Evolutionary conservation across 2,888 invertebrate genomes (phyloP).

Genomic region (Apocheima hispidaria): DNA sequence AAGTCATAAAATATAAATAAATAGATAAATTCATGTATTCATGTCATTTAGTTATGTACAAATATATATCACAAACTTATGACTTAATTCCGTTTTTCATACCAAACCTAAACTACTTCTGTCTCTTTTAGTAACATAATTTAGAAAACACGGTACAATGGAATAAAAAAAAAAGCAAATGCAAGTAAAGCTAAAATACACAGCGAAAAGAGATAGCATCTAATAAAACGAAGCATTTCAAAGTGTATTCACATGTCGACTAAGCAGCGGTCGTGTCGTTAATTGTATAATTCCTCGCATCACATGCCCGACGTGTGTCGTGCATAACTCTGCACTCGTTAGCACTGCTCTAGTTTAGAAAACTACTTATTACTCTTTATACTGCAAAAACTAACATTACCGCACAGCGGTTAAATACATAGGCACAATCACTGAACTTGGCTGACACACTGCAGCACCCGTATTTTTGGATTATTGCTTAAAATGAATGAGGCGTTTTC

Average conservation of each 20-base stretch:
- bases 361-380: conserved; percentile 28
- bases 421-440: background rate
- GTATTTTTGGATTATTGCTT: background rate
- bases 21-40: too few relatives aligned
- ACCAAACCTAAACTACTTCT: too few relatives aligned
- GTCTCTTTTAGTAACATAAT: too few relatives aligned
- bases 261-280: conserved; percentile 38
- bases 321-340: conserved; percentile 46
- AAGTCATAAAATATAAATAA: too few relatives aligned
- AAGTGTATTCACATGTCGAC: conserved; percentile 20
- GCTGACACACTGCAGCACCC: background rate
- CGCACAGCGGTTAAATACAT: background rate
- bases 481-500: background rate
- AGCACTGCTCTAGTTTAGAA: conserved; percentile 36
- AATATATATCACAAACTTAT: too few relatives aligned
- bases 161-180: background rate
- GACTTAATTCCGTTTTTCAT: too few relatives aligned
- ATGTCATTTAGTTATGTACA: too few relatives aligned
- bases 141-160: too few relatives aligned
- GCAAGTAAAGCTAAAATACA: background rate
- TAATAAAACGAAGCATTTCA: conserved; percentile 10
- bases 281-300: conserved; percentile 42
- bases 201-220: background rate
- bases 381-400: conserved; percentile 13
- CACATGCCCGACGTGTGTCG: conserved; percentile 40